Percentiles rank a stretch among this genome's conserved stretches.
These are phyloP conservation scores for Macrotis lagotis DNA, from an alignment of 2,113 vertebrate genomes.

Conservation along the genomic window DNA sequence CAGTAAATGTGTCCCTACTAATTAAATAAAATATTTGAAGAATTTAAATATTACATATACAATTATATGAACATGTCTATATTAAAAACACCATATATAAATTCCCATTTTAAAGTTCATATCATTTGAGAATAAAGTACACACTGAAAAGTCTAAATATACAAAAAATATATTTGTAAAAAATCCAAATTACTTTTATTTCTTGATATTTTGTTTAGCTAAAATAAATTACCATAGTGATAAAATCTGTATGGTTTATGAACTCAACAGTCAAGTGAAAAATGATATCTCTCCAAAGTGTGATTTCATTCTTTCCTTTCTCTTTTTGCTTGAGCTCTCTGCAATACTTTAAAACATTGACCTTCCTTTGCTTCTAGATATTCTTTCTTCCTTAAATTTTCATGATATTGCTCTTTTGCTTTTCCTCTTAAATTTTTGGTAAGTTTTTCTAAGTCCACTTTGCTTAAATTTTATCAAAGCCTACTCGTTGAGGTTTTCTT, in stretches of 20 bases:
- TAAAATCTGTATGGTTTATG: not conserved
- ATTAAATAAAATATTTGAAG: not conserved
- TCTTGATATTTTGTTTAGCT: no score
- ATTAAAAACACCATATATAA: no score
- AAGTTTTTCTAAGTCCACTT: not conserved
- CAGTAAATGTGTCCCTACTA: not conserved
- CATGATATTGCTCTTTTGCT: not conserved
- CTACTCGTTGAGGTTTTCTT: not conserved
- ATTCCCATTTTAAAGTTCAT: no score
- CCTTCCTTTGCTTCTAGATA: not conserved
- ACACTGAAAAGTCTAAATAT: no score
- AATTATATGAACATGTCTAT: no score
- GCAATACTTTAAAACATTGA: not conserved
- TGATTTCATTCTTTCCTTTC: not conserved
- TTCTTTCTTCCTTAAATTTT: not conserved
- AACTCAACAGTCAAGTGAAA: not conserved
- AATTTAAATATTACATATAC: not conserved
- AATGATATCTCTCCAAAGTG: not conserved
- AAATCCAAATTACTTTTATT: no score
- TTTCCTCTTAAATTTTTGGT: not conserved
- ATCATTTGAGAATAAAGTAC: no score
- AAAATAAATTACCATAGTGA: no score
- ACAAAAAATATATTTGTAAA: no score
- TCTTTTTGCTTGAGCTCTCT: not conserved
- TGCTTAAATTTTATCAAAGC: not conserved